Base-by-base conservation (phyloP, 2,888 invertebrate genomes). In the Acronicta alni region DNA sequence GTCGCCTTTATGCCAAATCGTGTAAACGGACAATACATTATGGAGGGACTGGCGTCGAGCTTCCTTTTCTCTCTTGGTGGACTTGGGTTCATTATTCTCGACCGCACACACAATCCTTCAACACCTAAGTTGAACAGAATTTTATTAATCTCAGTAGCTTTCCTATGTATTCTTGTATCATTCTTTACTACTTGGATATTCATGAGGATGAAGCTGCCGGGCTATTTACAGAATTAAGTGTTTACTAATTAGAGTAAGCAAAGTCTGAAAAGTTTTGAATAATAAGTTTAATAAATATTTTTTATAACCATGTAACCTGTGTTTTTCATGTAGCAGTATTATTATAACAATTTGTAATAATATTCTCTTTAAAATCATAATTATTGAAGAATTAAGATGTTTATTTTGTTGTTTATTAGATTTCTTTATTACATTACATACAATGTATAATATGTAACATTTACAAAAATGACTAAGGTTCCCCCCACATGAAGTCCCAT, bases 1-100 rank as follows among this genome's bases (percentile, higher is more conserved):
- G 99, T 98, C 7, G 99, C 99, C 0, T 99, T 99, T 86, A 99
- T 99, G 99, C 99, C 99, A 0, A 99, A 99, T 88, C 95, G 99
- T 73, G 99, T 99, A 0, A 99, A 99, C 90, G 99, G 99, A 0
- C 99, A 99, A 87, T 99, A 99, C 86, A 99, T 99, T 57, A 99
- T 99, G 99, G 99, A 99, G 93, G 99, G 99, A 0, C 92, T 99
- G 65, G 99, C 99, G 0, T 98, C 99, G 12, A 99, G 99, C 89
- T 99, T 99, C 86, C 95, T 99, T 18, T 99, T 99, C 90, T 98
- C 99, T 0, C 95, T 99, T 63, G 99, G 99, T 42, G 99, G 99
- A 0, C 92, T 99, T 30, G 99, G 99, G 8, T 99, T 99, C 89
- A 98, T 99, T 18, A 97, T 99, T 62, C 94, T 99, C 67, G 99